Evolutionary conservation across 2,888 invertebrate genomes (phyloP), one percentile per base, ranked within the genome.

Genomic region (Prosopocoilus inquinatus): DNA sequence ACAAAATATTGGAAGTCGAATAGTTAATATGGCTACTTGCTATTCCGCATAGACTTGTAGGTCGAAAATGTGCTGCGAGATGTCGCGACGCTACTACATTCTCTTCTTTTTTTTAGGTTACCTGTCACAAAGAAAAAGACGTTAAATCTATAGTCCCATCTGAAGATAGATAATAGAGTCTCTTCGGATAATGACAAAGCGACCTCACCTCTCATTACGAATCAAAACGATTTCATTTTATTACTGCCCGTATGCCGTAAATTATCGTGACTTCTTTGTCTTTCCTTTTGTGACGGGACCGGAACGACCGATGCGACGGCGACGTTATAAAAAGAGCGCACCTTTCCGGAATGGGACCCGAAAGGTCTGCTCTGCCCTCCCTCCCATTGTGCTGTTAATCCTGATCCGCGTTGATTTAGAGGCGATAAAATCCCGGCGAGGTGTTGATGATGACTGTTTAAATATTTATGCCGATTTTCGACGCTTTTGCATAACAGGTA

Each of bases 391-490:
- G 59, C 57, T 47, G 48, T 53, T 52, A 20, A 39, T 49, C 53
- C 55, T 59, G 33, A 52, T 54, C 53, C 55, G 53, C 50, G 56
- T 60, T 62, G 62, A 62, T 62, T 62, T 62, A 62, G 53, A 47
- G 54, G 52, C 60, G 62, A 60, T 62, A 60, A 62, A 62, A 60
- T 60, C 55, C 47, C 12, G 55, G 55, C 50, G 53, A 59, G 48
- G 56, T 59, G 59, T 47, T 59, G 59, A 59, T 55, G 52, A 49
- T 46, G 38, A 13, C 41, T 41, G 41, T 11, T 41, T 15, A 41
- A 41, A 41, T 41, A 41, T 41, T 41, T 41, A 41, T 41, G 2
- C 2, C 41, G 41, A 15, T 41, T 41, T 13, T 41, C 13, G 9
- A 4, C 41, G 41, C 15, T 15, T 28, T 28, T 28, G 20, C 20